Conservation (phyloP, 2,888 invertebrate genomes). For the Cosmia pyralina region DNA sequence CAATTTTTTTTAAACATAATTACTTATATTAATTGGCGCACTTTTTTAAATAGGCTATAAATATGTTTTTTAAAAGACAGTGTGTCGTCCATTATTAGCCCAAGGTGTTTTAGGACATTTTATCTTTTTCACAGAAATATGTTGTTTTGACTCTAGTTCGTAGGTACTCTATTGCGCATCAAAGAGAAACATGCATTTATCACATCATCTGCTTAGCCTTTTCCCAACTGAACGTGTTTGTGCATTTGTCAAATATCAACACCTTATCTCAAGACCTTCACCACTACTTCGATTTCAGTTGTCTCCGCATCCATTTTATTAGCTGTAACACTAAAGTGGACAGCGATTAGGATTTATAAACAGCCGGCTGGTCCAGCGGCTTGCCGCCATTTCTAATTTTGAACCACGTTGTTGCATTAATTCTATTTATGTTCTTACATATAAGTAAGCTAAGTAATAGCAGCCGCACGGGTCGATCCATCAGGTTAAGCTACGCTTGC, state of each 20-base stretch:
- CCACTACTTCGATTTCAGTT: constrained; percentile 31
- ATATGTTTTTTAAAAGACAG: too few species aligned
- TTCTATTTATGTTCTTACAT: background rate
- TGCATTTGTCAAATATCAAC: background rate
- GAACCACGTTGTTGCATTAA: constrained; percentile 9
- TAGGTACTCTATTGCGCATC: background rate
- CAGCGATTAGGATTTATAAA: constrained; percentile 50
- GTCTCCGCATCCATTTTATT: constrained; percentile 47
- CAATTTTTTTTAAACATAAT: too few species aligned
- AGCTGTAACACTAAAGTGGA: constrained; percentile 43
- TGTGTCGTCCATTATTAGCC: too few species aligned
- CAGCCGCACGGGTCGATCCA: too few species aligned
- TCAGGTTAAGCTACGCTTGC: too few species aligned
- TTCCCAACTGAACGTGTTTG: too few species aligned
- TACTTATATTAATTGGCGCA: too few species aligned
- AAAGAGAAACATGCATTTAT: background rate
- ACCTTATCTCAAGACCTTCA: background rate
- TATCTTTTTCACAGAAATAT: background rate
- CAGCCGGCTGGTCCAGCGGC: constrained; percentile 38
- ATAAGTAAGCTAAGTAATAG: too few species aligned
- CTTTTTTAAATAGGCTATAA: too few species aligned
- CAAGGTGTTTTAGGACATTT: too few species aligned
- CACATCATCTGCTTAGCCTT: too few species aligned
- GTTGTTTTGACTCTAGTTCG: background rate
- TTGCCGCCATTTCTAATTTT: constrained; percentile 37